Evolutionary conservation across 2,888 invertebrate species (phyloP), one percentile per base, ranked within the genome.

Genomic region (Pimpla rufipes): DNA sequence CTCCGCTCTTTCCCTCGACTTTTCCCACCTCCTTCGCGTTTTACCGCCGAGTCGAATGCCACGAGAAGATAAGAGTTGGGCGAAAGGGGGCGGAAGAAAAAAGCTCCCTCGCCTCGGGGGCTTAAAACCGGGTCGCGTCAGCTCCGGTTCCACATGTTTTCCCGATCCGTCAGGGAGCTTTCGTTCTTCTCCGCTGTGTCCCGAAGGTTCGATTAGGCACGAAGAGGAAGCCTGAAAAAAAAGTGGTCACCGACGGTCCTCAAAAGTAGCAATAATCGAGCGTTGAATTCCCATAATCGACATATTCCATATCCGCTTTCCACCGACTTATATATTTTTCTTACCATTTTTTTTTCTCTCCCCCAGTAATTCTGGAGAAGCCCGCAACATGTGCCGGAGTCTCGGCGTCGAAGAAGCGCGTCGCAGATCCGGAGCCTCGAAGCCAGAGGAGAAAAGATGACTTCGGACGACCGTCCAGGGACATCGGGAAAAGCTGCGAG

Each of bases 141-240:
- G 37, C 74, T 47, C 16, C 57, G 10, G 11, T 45, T 23, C 29
- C 70, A 75, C 79, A 87, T 89, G 79, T 79, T 87, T 73, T 83
- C 89, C 89, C 87, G 85, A 83, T 89, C 81, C 81, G 71, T 66
- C 74, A 85, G 87, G 87, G 88, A 90, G 83, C 87, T 83, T 62
- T 66, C 67, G 74, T 85, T 88, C 89, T 89, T 88, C 87, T 87
- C 73, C 75, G 64, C 70, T 62, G 47, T 62, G 42, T 73, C 40
- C 66, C 50, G 66, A 66, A 66, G 21, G 45, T 55, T 70, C 42
- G 21, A 16, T 57, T 0, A 42, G 2, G 7, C 13, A 21, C 4
- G n/a, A 50, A 21, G 29, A 29, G 29, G 5, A 29, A 5, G 13
- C 7, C 18, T 1, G n/a, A 50, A 21, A 45, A 52, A 40, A 74